phyloP scores from a whole-genome alignment of 2,113 vertebrate species.

The Nerophis lumbriciformis region DNA sequence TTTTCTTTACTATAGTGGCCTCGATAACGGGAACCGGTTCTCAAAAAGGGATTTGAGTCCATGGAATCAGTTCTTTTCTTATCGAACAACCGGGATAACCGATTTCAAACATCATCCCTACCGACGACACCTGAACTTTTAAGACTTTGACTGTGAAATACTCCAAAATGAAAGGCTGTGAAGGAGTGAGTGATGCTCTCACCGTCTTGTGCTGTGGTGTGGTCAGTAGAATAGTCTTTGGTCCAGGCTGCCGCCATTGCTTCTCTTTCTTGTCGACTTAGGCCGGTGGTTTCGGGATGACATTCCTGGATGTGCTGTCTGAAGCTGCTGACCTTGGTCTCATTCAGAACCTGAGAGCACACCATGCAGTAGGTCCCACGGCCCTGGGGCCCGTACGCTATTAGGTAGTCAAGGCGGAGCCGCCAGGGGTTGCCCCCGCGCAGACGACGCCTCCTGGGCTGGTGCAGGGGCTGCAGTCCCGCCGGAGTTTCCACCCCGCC shows the following conservation, averaged over 20 bases:
- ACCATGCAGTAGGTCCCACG: slow-evolving; percentile 84
- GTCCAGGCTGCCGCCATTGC: slow-evolving; percentile 83
- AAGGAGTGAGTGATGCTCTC: slow-evolving; percentile 7
- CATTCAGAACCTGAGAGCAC: slow-evolving; percentile 78
- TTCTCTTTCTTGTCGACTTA: slow-evolving; percentile 70
- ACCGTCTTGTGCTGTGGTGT: slow-evolving; percentile 52
- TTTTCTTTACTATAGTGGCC: too few relatives aligned
- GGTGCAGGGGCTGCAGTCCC: slow-evolving; percentile 29
- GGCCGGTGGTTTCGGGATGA: slow-evolving; percentile 78
- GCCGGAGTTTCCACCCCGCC: slow-evolving; percentile 28
- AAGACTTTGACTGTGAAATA: not conserved
- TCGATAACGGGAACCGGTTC: too few relatives aligned
- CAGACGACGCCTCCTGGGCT: slow-evolving; percentile 54
- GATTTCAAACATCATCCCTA: too few relatives aligned
- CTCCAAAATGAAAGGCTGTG: too few relatives aligned
- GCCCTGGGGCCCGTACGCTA: slow-evolving; percentile 78
- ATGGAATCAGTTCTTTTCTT: too few relatives aligned
- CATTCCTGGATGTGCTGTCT: slow-evolving; percentile 82
- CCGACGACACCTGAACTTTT: too few relatives aligned
- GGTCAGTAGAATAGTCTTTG: slow-evolving; percentile 62
- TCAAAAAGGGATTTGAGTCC: too few relatives aligned
- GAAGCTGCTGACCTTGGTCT: slow-evolving; percentile 80
- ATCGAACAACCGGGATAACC: too few relatives aligned
- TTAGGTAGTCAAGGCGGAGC: slow-evolving; percentile 83
- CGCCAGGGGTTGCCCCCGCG: slow-evolving; percentile 72